These are phyloP conservation scores for Laodelphax striatellus DNA, from an alignment of 1,140 invertebrate species.

Conservation along the genomic window DNA sequence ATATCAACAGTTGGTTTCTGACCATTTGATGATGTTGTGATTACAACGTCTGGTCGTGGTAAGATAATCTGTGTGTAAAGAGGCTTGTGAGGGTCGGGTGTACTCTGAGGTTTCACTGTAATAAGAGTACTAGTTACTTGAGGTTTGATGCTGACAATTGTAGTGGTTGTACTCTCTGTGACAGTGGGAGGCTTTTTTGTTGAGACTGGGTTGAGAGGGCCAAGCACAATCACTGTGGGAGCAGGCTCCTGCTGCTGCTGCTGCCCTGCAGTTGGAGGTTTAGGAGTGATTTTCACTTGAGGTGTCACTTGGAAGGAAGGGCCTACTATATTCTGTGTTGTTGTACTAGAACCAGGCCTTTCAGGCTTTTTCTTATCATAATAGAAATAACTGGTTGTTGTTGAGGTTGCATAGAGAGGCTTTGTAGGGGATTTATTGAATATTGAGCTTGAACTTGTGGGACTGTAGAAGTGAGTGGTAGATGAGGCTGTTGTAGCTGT, in stretches of 20 bases:
- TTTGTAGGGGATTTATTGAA: conserved; percentile 22
- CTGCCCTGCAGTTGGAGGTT: conserved; percentile 10
- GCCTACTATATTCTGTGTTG: conserved; percentile 26
- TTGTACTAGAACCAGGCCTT: conserved; percentile 15
- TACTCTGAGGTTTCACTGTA: not conserved
- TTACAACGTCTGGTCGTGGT: not conserved
- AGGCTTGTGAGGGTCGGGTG: not conserved
- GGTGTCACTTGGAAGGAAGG: conserved; percentile 25
- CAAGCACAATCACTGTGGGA: conserved; percentile 59
- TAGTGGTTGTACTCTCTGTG: not conserved
- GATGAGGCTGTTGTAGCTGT: conserved; percentile 4
- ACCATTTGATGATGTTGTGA: not conserved
- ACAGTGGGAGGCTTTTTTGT: conserved; percentile 15
- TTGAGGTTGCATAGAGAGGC: not conserved
- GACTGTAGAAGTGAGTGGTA: conserved; percentile 12
- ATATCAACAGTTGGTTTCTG: not conserved
- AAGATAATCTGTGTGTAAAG: not conserved
- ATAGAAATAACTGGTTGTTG: conserved; percentile 7
- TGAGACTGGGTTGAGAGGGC: conserved; percentile 34
- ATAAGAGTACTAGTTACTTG: conserved; percentile 5
- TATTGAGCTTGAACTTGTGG: conserved; percentile 13
- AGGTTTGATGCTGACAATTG: not conserved
- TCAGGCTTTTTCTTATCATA: conserved; percentile 2
- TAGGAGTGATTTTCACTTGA: conserved; percentile 21
- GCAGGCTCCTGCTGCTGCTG: conserved; percentile 38